A percentile compares a stretch with the other conserved stretches of the same genome.
phyloP scores from a whole-genome alignment of 2,797 vertebrate species.

The Sparidentex hasta region DNA sequence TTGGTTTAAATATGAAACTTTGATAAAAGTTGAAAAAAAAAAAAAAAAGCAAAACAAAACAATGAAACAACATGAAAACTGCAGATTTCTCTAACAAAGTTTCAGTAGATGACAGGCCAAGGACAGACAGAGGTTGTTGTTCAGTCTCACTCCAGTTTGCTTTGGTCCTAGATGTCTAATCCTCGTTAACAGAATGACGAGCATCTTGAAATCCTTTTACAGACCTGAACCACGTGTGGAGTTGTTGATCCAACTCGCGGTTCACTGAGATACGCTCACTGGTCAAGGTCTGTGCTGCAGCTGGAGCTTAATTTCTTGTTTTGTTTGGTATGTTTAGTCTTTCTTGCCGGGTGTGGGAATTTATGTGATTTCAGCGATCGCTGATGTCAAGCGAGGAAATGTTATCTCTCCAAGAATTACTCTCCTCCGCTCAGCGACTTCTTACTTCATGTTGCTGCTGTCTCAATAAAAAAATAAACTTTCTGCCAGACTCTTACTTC shows the following conservation, averaged over 20 bases:
- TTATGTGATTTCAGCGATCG: slow-evolving; percentile 1
- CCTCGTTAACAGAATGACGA: slow-evolving; percentile 19
- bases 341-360: slow-evolving; percentile 6
- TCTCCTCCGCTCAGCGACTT: not conserved
- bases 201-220: slow-evolving; percentile 38
- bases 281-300: not conserved
- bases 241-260: slow-evolving; percentile 6
- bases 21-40: not conserved
- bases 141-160: not conserved
- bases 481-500: slow-evolving; percentile 17
- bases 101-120: not conserved
- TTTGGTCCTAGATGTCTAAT: slow-evolving; percentile 14
- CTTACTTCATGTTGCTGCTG: slow-evolving; percentile 8
- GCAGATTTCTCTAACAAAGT: not conserved
- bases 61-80: not conserved
- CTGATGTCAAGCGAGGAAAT: slow-evolving; percentile 17
- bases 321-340: slow-evolving; percentile 29
- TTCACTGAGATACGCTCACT: not conserved
- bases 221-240: slow-evolving; percentile 12
- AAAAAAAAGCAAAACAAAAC: not conserved
- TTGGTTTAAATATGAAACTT: not conserved
- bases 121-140: not conserved
- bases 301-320: not conserved
- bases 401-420: slow-evolving; percentile 24
- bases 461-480: slow-evolving; percentile 31